Conservation (phyloP, 2,888 invertebrate genomes). For the Hypselothyrea guttata region DNA sequence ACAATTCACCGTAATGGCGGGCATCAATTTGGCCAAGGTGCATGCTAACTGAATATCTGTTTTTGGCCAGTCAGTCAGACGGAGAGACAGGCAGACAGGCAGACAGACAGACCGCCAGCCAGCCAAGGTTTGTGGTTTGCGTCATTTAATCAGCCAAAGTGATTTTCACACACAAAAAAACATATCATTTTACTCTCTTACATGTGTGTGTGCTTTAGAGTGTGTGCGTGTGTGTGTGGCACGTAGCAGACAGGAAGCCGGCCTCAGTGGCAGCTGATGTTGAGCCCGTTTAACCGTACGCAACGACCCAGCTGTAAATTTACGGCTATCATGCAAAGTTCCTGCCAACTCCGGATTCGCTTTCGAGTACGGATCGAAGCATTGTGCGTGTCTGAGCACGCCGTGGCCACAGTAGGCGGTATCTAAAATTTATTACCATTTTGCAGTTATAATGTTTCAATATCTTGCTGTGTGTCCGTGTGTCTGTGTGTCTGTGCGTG, state of each 20-base stretch:
- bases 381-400: constrained; percentile 35
- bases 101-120: neutral
- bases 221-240: constrained; percentile 12
- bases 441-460: constrained; percentile 78
- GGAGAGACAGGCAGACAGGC: too few species aligned
- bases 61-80: neutral
- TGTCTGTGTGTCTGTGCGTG: constrained; percentile 34
- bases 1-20: constrained; percentile 71
- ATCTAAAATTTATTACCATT: constrained; percentile 74
- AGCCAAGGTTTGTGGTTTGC: constrained; percentile 29
- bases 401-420: constrained; percentile 39
- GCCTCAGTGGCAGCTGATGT: constrained; percentile 61
- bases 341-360: constrained; percentile 35
- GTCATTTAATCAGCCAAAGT: constrained; percentile 78
- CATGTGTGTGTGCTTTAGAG: constrained; percentile 19
- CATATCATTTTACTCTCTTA: constrained; percentile 58
- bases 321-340: constrained; percentile 70
- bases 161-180: constrained; percentile 59
- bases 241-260: constrained; percentile 63
- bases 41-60: constrained; percentile 45
- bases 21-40: constrained; percentile 59
- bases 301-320: constrained; percentile 68
- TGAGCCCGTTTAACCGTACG: constrained; percentile 68
- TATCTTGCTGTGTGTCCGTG: constrained; percentile 45
- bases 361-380: constrained; percentile 13